These are phyloP conservation scores for Myopa testacea DNA, from an alignment of 2,888 invertebrate species.

Conservation along the genomic window DNA sequence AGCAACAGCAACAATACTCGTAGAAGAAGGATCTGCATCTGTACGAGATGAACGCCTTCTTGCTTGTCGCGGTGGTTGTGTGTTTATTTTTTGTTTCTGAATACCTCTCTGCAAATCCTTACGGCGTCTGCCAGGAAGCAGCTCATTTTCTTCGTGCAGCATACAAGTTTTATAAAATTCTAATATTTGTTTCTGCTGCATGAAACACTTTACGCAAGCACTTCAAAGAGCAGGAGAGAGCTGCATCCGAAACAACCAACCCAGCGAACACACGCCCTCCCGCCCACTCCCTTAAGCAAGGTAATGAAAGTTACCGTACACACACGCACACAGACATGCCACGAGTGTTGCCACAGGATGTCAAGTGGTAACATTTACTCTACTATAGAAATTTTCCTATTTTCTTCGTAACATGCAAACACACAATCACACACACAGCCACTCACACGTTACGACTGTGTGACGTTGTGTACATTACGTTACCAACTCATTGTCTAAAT, in stretches of 20 bases:
- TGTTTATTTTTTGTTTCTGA: not conserved
- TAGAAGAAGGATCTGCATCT: not conserved
- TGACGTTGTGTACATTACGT: slow-evolving; percentile 26
- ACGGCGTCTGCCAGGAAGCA: slow-evolving; percentile 16
- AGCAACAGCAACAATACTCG: not conserved
- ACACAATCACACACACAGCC: not conserved
- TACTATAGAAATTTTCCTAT: slow-evolving; percentile 33
- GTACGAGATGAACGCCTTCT: not conserved
- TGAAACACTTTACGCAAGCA: slow-evolving; percentile 23
- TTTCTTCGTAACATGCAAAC: slow-evolving; percentile 14
- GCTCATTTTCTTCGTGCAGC: not conserved
- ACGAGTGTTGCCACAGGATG: slow-evolving; percentile 25
- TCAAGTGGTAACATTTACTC: slow-evolving; percentile 34
- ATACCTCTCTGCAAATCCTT: not conserved
- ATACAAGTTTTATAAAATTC: not conserved
- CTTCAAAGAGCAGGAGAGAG: not conserved
- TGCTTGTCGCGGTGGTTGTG: not conserved
- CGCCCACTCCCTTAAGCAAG: not conserved
- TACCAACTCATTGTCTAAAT: slow-evolving; percentile 28
- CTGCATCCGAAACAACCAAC: not conserved
- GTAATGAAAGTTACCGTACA: not conserved
- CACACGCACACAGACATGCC: slow-evolving; percentile 1
- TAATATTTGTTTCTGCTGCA: slow-evolving; percentile 8
- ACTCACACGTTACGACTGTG: not conserved
- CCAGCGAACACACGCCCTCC: not conserved